Evolutionary conservation across 2,888 invertebrate genomes (phyloP), one percentile per base, ranked within the genome.

Genomic region (Cephus spinipes): DNA sequence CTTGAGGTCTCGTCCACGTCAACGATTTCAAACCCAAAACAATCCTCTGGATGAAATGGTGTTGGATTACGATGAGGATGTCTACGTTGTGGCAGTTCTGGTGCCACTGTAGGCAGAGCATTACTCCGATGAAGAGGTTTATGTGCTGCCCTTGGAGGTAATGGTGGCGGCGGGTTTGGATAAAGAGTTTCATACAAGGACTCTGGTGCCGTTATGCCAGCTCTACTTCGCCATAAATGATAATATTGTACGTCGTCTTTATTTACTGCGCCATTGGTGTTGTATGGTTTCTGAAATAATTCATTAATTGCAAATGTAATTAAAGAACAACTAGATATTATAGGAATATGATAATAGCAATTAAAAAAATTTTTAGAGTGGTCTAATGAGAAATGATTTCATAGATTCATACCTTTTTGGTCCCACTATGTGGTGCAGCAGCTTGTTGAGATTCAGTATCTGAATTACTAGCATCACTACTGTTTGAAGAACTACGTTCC

Each of bases 11-110:
- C 97, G 88, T 97, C 97, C 15, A 95, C 96, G 87, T 97, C 97
- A 80, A 97, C 95, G 79, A 97, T 94, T 90, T 97, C 97, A 90
- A 97, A 97, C 83, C 95, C 95, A 89, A 97, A 97, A 74, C 95
- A 95, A 89, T 97, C 97, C 89, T 96, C 96, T 31, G 94, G 94
- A 81, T 93, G 92, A 55, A 92, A 81, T 71, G 94, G 94, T 81
- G 93, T 93, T 73, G 93, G 91, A 79, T 94, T 90, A 87, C 93
- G 94, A 90, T 94, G 95, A 81, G 95, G 94, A 91, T 95, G 95
- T 86, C 95, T 93, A 87, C 95, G 94, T 79, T 95, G 92, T 73
- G 94, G 94, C 85, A 96, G 94, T 89, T 94, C 94, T 3, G 96
- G 96, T 33, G 96, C 96, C 88, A 93, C 80, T 86, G 92, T 83